A percentile compares a stretch with the other conserved stretches of the same genome.
Conservation (phyloP, 2,888 invertebrate species). For the Cataglyphis altisquamis region DNA sequence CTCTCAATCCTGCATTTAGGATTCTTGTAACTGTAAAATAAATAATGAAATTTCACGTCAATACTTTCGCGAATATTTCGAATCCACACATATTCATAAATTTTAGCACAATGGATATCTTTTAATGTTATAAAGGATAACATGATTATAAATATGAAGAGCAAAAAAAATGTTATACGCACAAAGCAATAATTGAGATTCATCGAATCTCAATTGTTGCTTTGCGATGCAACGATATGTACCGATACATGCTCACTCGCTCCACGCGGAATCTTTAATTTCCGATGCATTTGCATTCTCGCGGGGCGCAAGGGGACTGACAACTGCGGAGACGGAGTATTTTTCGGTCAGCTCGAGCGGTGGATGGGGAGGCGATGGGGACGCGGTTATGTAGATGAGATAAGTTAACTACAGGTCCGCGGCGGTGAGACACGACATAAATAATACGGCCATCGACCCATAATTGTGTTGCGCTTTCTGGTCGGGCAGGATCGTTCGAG, state of each 20-base stretch:
- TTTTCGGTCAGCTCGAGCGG: slow-evolving; percentile 68
- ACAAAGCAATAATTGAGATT: not conserved
- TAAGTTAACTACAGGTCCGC: slow-evolving; percentile 80
- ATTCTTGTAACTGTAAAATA: slow-evolving; percentile 4
- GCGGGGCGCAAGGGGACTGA: slow-evolving; percentile 25
- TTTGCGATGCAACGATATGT: slow-evolving; percentile 8
- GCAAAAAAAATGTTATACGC: not conserved
- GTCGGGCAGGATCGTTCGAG: slow-evolving; percentile 77
- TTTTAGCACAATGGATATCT: not conserved
- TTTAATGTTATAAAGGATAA: not conserved
- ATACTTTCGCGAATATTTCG: not conserved
- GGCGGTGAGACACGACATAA: slow-evolving; percentile 77
- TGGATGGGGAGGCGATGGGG: slow-evolving; percentile 56
- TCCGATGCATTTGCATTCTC: slow-evolving; percentile 43
- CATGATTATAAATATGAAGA: not conserved
- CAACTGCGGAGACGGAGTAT: slow-evolving; percentile 45
- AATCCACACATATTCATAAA: not conserved
- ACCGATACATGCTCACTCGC: not conserved
- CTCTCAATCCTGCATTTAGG: not conserved
- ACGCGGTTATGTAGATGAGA: slow-evolving; percentile 81
- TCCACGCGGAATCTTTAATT: slow-evolving; percentile 21
- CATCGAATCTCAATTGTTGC: not conserved
- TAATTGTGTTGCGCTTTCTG: slow-evolving; percentile 80
- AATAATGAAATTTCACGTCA: not conserved
- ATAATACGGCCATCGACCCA: slow-evolving; percentile 80